phyloP scores from a whole-genome alignment of 2,888 invertebrate genomes.

The Hirtodrosophila histrioides region DNA sequence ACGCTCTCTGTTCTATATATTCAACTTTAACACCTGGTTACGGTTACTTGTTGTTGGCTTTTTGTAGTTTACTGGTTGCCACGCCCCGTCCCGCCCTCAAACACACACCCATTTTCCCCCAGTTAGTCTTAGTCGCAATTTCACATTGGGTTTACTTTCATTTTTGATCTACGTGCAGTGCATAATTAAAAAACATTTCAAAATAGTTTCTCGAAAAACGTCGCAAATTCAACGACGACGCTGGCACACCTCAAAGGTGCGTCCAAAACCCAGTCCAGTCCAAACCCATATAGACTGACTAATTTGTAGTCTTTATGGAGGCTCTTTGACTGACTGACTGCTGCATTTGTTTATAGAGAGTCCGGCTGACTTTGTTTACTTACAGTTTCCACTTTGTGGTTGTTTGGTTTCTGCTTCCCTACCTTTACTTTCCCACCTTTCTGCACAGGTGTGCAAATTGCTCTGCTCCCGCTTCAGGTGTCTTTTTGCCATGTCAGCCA shows the following conservation, averaged over 20 bases:
- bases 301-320: slow-evolving; percentile 51
- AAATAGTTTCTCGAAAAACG: slow-evolving; percentile 56
- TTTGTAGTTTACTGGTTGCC: slow-evolving; percentile 20
- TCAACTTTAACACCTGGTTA: slow-evolving; percentile 53
- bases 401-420: slow-evolving; percentile 1
- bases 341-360: slow-evolving; percentile 31
- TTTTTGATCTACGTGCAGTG: slow-evolving; percentile 72
- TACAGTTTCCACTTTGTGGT: slow-evolving; percentile 35
- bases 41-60: slow-evolving; percentile 22
- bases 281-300: slow-evolving; percentile 27
- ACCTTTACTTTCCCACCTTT: slow-evolving; percentile 14
- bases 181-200: slow-evolving; percentile 67
- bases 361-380: slow-evolving; percentile 25
- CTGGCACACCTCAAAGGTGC: slow-evolving; percentile 69
- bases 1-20: slow-evolving; percentile 18
- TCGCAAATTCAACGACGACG: slow-evolving; percentile 44
- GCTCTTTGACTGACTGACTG: slow-evolving; percentile 25
- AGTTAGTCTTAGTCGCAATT: slow-evolving; percentile 58
- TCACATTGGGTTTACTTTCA: slow-evolving; percentile 75
- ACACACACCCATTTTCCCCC: slow-evolving; percentile 31
- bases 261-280: slow-evolving; percentile 32
- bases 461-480: slow-evolving; percentile 7
- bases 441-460: slow-evolving; percentile 48
- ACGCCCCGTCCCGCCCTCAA: slow-evolving; percentile 4
- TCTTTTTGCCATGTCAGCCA: slow-evolving; percentile 26